These are phyloP conservation scores for Leucophora obtusa DNA, from an alignment of 2,888 invertebrate genomes.

Conservation along the genomic window DNA sequence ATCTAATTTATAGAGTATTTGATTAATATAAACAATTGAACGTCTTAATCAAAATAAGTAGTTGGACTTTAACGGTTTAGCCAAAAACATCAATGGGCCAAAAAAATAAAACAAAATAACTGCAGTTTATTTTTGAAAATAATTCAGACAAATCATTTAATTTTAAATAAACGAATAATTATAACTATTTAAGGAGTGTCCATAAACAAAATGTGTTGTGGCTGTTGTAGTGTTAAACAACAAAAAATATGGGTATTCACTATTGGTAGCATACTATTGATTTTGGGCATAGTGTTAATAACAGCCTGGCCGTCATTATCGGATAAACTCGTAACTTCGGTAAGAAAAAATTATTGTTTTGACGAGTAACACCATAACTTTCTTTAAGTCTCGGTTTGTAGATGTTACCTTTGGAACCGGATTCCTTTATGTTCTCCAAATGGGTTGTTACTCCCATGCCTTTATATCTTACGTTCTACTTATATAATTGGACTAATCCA, in stretches of 20 bases:
- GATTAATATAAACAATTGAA: not conserved
- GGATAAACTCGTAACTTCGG: constrained; percentile 65
- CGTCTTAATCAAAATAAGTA: not conserved
- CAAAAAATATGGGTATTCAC: constrained; percentile 74
- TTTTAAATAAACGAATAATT: no score
- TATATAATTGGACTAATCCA: constrained; percentile 89
- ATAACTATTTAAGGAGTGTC: no score
- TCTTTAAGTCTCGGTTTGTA: constrained; percentile 69
- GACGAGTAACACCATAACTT: no score
- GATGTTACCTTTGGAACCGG: constrained; percentile 82
- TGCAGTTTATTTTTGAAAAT: no score
- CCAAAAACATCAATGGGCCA: not conserved
- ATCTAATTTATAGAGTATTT: no score
- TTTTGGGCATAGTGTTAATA: constrained; percentile 70
- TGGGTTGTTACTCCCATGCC: constrained; percentile 91
- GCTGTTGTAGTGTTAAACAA: constrained; percentile 72
- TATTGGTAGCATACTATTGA: constrained; percentile 66
- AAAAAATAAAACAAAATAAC: no score
- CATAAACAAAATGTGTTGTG: constrained; percentile 71
- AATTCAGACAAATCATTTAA: not conserved
- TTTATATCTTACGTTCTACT: constrained; percentile 85
- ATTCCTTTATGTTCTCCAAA: constrained; percentile 83
- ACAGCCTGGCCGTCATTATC: constrained; percentile 72
- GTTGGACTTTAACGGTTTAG: constrained; percentile 14
- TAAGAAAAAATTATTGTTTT: constrained; percentile 48